Evolutionary conservation across 1,140 invertebrate species (phyloP), one percentile per base, ranked within the genome.

Genomic region (Ceratina calcarata): DNA sequence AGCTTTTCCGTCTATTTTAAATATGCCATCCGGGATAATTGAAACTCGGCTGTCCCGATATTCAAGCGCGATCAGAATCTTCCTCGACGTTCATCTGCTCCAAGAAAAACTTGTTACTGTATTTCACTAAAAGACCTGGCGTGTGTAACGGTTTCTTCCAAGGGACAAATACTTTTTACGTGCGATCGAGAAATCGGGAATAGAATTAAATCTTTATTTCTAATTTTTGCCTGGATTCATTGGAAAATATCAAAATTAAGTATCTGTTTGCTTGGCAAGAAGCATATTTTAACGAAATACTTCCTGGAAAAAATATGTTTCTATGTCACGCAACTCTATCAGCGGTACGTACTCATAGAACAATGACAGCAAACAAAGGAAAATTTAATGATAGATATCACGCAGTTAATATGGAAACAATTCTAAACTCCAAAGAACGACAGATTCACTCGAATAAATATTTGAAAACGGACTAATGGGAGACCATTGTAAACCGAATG

Each of bases 1-100:
- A 78, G 72, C 68, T 75, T 86, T 82, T 72, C 57, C 18, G 18
- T 16, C 64, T 70, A 85, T 85, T 37, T 85, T 74, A 82, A 69
- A 85, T 72, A 81, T 45, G 66, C 58, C 32, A 57, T 61, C 65
- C 3, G 60, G 55, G 55, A 64, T 67, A 74, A 78, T 78, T 20
- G 77, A 79, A 66, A 51, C 37, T 27, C 24, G 32, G 32, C 32
- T 37, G 32, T 37, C 32, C 32, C 32, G 32, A 37, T 37, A 37
- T 37, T 53, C 45, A 15, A 65, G 20, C 57, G 27, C 53, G 64
- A 73, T 82, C 53, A 16, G 60, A 37, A 84, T 80, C 61, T 20
- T 70, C 45, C 10, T 37, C 32, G 57, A 18, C 68, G 68, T 51
- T 83, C 66, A 64, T 71, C 68, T 57, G 60, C 32, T 18, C 10